Conservation (phyloP, 2,888 invertebrate genomes). For the Metellina segmentata region DNA sequence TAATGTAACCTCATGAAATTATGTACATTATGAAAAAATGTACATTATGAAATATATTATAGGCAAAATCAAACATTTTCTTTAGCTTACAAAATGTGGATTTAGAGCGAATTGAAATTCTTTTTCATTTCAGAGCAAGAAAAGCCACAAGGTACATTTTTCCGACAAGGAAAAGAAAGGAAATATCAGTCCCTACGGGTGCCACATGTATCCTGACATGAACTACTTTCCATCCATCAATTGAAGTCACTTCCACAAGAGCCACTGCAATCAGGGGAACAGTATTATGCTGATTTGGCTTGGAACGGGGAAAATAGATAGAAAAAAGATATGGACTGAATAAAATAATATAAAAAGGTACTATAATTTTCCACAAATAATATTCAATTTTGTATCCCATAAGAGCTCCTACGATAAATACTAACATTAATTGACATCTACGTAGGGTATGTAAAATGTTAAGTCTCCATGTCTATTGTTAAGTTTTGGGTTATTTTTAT, state of each 20-base stretch:
- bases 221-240: constrained; percentile 90
- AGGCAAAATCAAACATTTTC: background rate
- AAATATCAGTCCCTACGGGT: constrained; percentile 87
- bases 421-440: no score
- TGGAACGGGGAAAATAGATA: constrained; percentile 97
- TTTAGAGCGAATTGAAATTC: background rate
- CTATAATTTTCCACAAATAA: no score
- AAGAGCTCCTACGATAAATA: no score
- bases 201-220: constrained; percentile 93
- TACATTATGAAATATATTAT: no score
- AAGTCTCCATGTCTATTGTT: no score
- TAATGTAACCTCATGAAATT: no score
- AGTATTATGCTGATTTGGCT: constrained; percentile 95
- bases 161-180: constrained; percentile 73
- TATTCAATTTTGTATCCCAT: no score
- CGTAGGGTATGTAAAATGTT: no score
- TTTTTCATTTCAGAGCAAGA: constrained; percentile 76
- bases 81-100: background rate
- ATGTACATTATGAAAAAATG: no score
- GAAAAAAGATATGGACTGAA: no score
- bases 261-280: constrained; percentile 92
- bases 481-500: no score
- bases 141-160: constrained; percentile 81
- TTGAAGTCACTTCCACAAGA: constrained; percentile 92
- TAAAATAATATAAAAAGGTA: no score